Conservation (phyloP, 1,140 invertebrate genomes). For the Monochamus saltuarius region DNA sequence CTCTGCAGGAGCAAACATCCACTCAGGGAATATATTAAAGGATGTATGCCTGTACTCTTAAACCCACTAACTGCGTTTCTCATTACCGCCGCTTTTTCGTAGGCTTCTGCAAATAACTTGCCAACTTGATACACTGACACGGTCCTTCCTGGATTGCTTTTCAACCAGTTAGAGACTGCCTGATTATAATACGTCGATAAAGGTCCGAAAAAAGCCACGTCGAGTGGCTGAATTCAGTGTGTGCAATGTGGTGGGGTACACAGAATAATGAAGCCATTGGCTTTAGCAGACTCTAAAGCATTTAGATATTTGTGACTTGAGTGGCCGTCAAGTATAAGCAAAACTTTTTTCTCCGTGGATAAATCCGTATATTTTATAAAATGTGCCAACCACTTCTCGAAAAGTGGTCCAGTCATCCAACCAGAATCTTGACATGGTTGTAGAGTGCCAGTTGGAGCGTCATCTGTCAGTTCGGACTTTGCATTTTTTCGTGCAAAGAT, state of each 20-base stretch:
- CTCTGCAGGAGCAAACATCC: slow-evolving; percentile 44
- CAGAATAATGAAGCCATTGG: slow-evolving; percentile 38
- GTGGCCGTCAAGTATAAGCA: too few relatives aligned
- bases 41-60: slow-evolving; percentile 48
- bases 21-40: slow-evolving; percentile 46
- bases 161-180: slow-evolving; percentile 35
- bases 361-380: too few relatives aligned
- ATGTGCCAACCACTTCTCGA: too few relatives aligned
- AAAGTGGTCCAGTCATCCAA: too few relatives aligned
- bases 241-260: slow-evolving; percentile 52
- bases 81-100: slow-evolving; percentile 45
- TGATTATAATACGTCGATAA: slow-evolving; percentile 47
- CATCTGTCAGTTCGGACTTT: too few relatives aligned
- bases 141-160: slow-evolving; percentile 35
- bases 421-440: too few relatives aligned
- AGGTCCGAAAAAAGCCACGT: slow-evolving; percentile 51
- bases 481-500: slow-evolving; percentile 17
- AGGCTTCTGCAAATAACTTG: slow-evolving; percentile 45
- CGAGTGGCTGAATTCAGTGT: slow-evolving; percentile 49
- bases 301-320: slow-evolving; percentile 44
- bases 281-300: slow-evolving; percentile 27
- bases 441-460: too few relatives aligned
- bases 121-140: slow-evolving; percentile 37
- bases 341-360: too few relatives aligned
- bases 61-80: slow-evolving; percentile 49